A percentile compares a stretch with the other conserved stretches of the same genome.
phyloP scores from a whole-genome alignment of 2,888 invertebrate species.

The Drosophila austrosaltans region DNA sequence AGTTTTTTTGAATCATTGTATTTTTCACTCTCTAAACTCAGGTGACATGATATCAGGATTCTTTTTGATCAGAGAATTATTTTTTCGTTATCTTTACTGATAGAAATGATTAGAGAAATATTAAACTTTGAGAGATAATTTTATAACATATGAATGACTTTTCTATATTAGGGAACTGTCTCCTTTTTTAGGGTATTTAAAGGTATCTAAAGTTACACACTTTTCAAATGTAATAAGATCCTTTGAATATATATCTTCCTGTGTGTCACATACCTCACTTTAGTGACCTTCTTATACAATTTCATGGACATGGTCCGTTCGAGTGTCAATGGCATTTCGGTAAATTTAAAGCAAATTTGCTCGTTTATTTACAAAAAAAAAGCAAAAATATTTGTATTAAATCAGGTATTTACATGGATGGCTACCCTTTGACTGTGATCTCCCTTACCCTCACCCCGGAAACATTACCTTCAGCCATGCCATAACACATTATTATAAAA shows the following conservation, averaged over 20 bases:
- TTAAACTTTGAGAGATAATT: too few species aligned
- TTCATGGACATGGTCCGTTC: neutral
- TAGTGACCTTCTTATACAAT: neutral
- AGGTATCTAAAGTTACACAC: neutral
- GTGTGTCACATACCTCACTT: neutral
- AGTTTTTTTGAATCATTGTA: too few species aligned
- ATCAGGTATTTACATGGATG: constrained; percentile 17
- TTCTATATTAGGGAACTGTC: neutral
- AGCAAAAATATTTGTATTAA: constrained; percentile 15
- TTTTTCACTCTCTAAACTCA: too few species aligned
- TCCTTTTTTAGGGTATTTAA: too few species aligned
- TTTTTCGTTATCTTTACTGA: too few species aligned
- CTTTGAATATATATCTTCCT: neutral
- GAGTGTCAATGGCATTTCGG: neutral
- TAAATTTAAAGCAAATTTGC: neutral
- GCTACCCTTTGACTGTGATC: neutral
- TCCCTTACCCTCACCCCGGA: neutral
- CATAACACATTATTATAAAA: constrained; percentile 9
- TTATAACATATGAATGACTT: too few species aligned
- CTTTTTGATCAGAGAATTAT: too few species aligned
- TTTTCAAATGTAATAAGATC: neutral
- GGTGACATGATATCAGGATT: too few species aligned
- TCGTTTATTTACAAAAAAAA: neutral
- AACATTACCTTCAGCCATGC: neutral
- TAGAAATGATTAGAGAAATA: too few species aligned